Evolutionary conservation across 2,113 vertebrate species (phyloP).

Genomic region (Phrynocephalus versicolor): DNA sequence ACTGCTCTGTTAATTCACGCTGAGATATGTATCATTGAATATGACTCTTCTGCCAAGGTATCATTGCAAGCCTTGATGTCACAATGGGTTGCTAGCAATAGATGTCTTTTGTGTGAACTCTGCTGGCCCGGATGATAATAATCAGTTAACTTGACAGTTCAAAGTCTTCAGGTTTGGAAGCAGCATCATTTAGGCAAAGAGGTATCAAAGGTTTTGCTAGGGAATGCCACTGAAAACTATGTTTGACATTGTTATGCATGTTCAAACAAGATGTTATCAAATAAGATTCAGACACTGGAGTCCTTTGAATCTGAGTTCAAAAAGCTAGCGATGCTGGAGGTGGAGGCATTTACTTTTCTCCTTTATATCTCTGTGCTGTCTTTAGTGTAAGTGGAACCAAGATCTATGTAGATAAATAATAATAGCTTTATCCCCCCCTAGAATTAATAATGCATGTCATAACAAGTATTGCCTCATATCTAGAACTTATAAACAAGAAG

Average conservation of each 20-base stretch:
- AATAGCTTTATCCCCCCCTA: not conserved
- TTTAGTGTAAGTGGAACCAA: not conserved
- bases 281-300: not conserved
- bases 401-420: not conserved
- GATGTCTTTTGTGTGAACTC: not conserved
- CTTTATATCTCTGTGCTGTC: not conserved
- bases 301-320: not conserved
- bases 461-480: not conserved
- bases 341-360: not conserved
- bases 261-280: constrained; percentile 14
- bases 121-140: not conserved
- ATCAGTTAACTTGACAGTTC: constrained; percentile 15
- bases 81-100: not conserved
- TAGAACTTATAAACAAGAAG: not conserved
- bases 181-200: not conserved
- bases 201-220: not conserved
- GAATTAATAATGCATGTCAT: not conserved
- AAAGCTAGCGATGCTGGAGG: not conserved
- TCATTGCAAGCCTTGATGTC: not conserved
- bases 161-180: not conserved
- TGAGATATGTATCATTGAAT: not conserved
- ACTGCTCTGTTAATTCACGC: not conserved
- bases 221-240: not conserved
- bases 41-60: not conserved
- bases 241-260: not conserved